A percentile compares a stretch with the other conserved stretches of the same genome.
phyloP scores from a whole-genome alignment of 2,797 vertebrate species.

The Enteromius viviparus region DNA sequence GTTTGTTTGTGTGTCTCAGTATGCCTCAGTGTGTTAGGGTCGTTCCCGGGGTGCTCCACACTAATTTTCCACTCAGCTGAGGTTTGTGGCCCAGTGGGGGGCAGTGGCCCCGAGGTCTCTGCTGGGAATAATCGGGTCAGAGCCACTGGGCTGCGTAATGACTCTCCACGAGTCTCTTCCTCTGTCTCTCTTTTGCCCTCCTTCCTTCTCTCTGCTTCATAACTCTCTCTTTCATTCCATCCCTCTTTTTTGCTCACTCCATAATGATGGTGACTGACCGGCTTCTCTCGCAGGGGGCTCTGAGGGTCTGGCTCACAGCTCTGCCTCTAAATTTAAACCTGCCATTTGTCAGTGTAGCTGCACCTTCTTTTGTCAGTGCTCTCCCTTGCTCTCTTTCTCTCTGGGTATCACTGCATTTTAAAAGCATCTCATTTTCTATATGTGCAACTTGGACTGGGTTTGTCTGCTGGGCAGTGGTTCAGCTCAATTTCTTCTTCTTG shows the following conservation, averaged over 20 bases:
- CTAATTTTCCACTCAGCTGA: conserved; percentile 87
- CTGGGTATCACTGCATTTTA: conserved; percentile 35
- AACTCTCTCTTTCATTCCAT: conserved; percentile 1
- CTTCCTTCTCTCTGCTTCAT: conserved; percentile 36
- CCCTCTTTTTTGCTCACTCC: conserved; percentile 16
- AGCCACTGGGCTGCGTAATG: conserved; percentile 91
- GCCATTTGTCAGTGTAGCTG: conserved; percentile 34
- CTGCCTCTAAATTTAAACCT: conserved; percentile 57
- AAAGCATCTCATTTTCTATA: conserved; percentile 24
- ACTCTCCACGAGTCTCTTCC: conserved; percentile 67
- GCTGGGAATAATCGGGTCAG: conserved; percentile 86
- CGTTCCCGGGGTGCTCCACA: conserved; percentile 66
- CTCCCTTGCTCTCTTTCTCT: conserved; percentile 6
- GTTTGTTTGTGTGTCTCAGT: conserved; percentile 42
- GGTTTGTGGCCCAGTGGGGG: conserved; percentile 45
- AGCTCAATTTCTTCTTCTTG: conserved; percentile 35
- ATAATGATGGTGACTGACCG: conserved; percentile 46
- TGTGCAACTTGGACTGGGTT: not conserved
- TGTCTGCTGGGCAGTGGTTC: conserved; percentile 30
- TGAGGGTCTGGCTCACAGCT: conserved; percentile 32
- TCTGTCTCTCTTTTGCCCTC: conserved; percentile 19
- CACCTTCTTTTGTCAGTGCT: conserved; percentile 9
- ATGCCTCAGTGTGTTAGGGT: conserved; percentile 27
- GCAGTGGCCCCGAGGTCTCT: conserved; percentile 71
- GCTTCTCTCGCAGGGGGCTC: conserved; percentile 36